Conservation (phyloP, 2,797 vertebrate species). For the Pseudochirops corinnae region DNA sequence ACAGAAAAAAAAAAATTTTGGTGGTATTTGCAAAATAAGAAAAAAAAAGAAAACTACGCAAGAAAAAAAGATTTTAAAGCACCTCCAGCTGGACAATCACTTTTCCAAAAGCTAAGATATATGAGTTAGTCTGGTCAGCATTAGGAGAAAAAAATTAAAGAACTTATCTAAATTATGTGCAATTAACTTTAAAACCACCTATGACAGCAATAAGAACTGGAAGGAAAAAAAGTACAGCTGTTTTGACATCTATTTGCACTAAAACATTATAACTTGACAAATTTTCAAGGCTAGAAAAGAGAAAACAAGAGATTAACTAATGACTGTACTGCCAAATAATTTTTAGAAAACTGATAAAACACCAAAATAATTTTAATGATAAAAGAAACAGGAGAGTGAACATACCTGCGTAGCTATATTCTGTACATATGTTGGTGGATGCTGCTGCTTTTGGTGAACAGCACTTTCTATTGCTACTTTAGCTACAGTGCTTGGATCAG, state of each 20-base stretch:
- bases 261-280: conserved; percentile 16
- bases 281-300: conserved; percentile 26
- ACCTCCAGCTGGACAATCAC: conserved; percentile 1
- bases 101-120: background rate
- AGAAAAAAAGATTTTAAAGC: conserved; percentile 37
- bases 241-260: background rate
- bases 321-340: conserved; percentile 35
- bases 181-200: conserved; percentile 8
- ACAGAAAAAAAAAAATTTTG: conserved; percentile 41
- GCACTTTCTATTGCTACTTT: conserved; percentile 99
- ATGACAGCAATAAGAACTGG: background rate
- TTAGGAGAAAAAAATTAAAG: background rate
- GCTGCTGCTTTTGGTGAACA: conserved; percentile 96
- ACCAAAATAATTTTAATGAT: background rate
- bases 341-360: conserved; percentile 47
- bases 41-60: conserved; percentile 1
- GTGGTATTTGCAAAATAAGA: conserved; percentile 6
- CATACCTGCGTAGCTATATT: conserved; percentile 91
- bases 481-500: conserved; percentile 99
- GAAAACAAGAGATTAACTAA: background rate
- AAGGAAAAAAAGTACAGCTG: conserved; percentile 6
- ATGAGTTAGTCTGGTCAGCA: background rate
- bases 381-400: conserved; percentile 58
- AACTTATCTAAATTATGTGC: conserved; percentile 32
- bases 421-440: conserved; percentile 90